These are phyloP conservation scores for Phthorimaea operculella DNA, from an alignment of 1,140 invertebrate species.

Conservation along the genomic window DNA sequence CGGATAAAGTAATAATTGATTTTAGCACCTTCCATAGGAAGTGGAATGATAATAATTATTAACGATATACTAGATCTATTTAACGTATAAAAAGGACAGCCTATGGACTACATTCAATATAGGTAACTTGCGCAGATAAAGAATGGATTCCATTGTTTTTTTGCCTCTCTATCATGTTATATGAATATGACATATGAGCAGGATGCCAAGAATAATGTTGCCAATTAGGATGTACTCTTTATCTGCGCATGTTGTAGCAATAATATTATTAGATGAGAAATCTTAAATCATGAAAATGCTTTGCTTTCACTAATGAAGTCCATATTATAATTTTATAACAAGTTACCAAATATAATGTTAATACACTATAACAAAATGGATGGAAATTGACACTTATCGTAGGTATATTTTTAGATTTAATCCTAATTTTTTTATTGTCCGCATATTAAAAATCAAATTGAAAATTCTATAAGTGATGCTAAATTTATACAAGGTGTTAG, in stretches of 20 bases:
- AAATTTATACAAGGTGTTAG: too few species aligned
- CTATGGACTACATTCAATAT: too few species aligned
- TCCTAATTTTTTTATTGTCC: constrained; percentile 2
- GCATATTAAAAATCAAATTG: background rate
- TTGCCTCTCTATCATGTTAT: too few species aligned
- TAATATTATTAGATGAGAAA: too few species aligned
- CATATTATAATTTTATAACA: background rate
- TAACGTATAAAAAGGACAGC: background rate
- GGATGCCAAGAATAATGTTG: too few species aligned
- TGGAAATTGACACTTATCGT: constrained; percentile 1
- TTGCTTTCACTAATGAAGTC: background rate
- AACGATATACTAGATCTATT: background rate
- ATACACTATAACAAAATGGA: constrained; percentile 4
- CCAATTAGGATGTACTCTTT: too few species aligned
- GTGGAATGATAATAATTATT: constrained; percentile 5
- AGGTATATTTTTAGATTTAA: background rate
- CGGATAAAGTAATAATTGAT: background rate
- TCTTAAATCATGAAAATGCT: too few species aligned
- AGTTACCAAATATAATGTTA: background rate
- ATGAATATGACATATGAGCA: too few species aligned
- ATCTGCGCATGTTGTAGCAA: too few species aligned
- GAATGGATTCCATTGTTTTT: too few species aligned
- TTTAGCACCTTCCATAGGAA: constrained; percentile 18
- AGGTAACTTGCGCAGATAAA: too few species aligned
- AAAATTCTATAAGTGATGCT: too few species aligned